Evolutionary conservation across 2,888 invertebrate genomes (phyloP).

Genomic region (Therioaphis trifolii): DNA sequence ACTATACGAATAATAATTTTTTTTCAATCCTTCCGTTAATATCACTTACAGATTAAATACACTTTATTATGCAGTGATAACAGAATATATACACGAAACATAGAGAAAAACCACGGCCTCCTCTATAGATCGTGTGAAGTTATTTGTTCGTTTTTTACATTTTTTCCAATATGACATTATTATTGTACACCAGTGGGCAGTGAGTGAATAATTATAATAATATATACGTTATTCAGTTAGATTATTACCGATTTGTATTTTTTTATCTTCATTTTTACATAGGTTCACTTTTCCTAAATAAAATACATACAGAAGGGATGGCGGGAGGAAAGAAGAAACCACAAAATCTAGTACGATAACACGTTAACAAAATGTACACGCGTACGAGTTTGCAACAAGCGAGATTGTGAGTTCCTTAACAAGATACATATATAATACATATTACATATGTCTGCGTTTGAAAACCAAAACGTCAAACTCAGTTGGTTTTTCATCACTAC

Average conservation of each 20-base stretch:
- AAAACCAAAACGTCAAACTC: slow-evolving; percentile 29
- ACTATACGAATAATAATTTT: too few relatives aligned
- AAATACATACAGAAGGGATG: slow-evolving; percentile 14
- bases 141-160: too few relatives aligned
- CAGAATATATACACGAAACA: too few relatives aligned
- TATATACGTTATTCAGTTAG: not conserved
- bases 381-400: slow-evolving; percentile 43
- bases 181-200: too few relatives aligned
- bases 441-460: slow-evolving; percentile 16
- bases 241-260: slow-evolving; percentile 33
- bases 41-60: too few relatives aligned
- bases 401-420: slow-evolving; percentile 60
- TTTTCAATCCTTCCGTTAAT: too few relatives aligned
- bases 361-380: slow-evolving; percentile 12
- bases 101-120: too few relatives aligned
- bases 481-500: slow-evolving; percentile 10
- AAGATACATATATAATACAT: not conserved
- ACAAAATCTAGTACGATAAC: slow-evolving; percentile 50
- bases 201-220: too few relatives aligned
- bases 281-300: slow-evolving; percentile 22
- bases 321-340: slow-evolving; percentile 27
- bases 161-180: too few relatives aligned
- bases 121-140: too few relatives aligned
- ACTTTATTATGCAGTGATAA: too few relatives aligned
- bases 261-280: slow-evolving; percentile 17